phyloP scores from a whole-genome alignment of 30 jellyfish, hydroid and myxozoan genomes.

The Turritopsis dohrnii region DNA sequence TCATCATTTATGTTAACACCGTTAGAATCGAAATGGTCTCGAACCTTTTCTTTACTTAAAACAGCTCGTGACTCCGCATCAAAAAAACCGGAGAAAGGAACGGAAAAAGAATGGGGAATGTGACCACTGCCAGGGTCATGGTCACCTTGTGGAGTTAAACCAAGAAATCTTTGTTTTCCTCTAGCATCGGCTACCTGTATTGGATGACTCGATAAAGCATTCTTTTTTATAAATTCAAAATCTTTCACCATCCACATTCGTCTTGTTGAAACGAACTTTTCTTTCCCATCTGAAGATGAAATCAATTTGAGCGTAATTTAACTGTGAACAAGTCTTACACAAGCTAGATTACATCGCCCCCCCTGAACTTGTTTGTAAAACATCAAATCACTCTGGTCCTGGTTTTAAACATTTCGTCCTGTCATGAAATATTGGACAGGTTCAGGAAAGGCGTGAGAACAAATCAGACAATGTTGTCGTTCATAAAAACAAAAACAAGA shows the following conservation, averaged over 20 bases:
- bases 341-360: too few relatives aligned
- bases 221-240: constrained; percentile 40
- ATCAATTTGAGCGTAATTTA: too few relatives aligned
- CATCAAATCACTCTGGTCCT: too few relatives aligned
- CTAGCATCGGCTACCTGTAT: constrained; percentile 86
- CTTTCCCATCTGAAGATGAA: constrained; percentile 29
- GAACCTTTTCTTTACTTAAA: constrained; percentile 40
- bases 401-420: too few relatives aligned
- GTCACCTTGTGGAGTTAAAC: constrained; percentile 59
- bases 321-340: too few relatives aligned
- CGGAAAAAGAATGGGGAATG: constrained; percentile 58
- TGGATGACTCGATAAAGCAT: constrained; percentile 23
- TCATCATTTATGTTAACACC: constrained; percentile 54
- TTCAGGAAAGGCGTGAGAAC: too few relatives aligned
- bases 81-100: constrained; percentile 55
- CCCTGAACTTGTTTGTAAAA: too few relatives aligned
- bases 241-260: constrained; percentile 48
- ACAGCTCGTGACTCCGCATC: constrained; percentile 35
- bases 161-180: constrained; percentile 56
- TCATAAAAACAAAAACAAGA: too few relatives aligned
- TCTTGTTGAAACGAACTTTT: constrained; percentile 40
- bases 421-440: too few relatives aligned
- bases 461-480: too few relatives aligned
- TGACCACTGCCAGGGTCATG: constrained; percentile 72
- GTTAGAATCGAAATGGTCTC: constrained; percentile 25